Conservation (phyloP, 2,888 invertebrate species). For the Zeuzera pyrina region DNA sequence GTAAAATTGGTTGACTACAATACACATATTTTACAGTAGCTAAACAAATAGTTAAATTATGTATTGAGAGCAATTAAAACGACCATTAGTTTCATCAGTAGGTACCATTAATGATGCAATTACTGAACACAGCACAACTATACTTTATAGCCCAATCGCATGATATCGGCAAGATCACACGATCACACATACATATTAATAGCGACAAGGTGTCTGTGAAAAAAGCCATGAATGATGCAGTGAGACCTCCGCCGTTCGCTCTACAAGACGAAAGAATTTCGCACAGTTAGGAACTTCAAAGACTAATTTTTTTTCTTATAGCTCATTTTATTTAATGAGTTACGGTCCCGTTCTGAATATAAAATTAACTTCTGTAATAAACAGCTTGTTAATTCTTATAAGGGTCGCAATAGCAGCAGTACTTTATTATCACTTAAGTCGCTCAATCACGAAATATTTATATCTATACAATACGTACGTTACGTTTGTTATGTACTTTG, state of each 20-base stretch:
- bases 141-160: too few relatives aligned
- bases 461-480: not conserved
- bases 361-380: not conserved
- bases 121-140: too few relatives aligned
- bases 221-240: constrained; percentile 69
- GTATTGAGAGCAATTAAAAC: too few relatives aligned
- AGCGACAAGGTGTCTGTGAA: constrained; percentile 61
- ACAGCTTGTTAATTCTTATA: too few relatives aligned
- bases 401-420: too few relatives aligned
- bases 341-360: constrained; percentile 7
- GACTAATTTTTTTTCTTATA: constrained; percentile 54
- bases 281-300: constrained; percentile 52
- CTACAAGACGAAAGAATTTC: constrained; percentile 64
- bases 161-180: constrained; percentile 51
- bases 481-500: constrained; percentile 18
- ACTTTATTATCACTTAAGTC: not conserved
- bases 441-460: not conserved
- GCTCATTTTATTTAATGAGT: constrained; percentile 65
- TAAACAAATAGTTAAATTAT: too few relatives aligned
- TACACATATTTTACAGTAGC: too few relatives aligned
- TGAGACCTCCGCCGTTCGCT: constrained; percentile 52
- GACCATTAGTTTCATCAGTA: too few relatives aligned
- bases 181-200: constrained; percentile 61
- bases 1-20: too few relatives aligned
- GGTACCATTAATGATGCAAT: too few relatives aligned